These are phyloP conservation scores for Elysia crispata DNA, from an alignment of 2,888 invertebrate genomes.

Conservation along the genomic window DNA sequence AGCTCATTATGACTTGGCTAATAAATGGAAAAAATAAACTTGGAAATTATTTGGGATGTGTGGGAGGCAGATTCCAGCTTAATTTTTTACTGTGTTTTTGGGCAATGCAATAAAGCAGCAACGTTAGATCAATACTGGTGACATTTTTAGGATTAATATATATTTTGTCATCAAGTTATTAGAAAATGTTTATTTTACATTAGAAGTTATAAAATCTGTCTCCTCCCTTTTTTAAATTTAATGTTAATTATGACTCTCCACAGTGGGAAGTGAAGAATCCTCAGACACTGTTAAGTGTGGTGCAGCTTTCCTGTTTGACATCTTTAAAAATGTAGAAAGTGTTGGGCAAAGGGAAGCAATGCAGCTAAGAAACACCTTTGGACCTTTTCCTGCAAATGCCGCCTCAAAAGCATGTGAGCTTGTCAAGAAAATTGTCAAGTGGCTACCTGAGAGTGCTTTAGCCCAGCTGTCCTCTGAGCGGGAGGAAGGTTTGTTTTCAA, in stretches of 20 bases:
- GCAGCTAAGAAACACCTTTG: conserved; percentile 70
- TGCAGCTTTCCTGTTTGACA: conserved; percentile 70
- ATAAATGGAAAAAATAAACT: too few species aligned
- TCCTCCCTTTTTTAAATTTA: too few species aligned
- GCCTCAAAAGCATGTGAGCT: conserved; percentile 70
- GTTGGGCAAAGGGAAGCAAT: conserved; percentile 67
- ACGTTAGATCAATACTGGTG: too few species aligned
- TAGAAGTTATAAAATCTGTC: too few species aligned
- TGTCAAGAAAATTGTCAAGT: conserved; percentile 63
- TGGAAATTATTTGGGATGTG: too few species aligned
- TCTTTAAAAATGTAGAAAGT: conserved; percentile 64
- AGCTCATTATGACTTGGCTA: too few species aligned
- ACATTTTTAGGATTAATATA: too few species aligned
- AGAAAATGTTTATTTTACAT: too few species aligned
- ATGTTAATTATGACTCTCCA: neutral
- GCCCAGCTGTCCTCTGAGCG: conserved; percentile 42
- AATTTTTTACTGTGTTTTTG: too few species aligned
- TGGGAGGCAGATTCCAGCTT: too few species aligned
- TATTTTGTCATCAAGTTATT: too few species aligned
- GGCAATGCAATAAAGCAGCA: too few species aligned
- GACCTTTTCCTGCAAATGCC: conserved; percentile 72
- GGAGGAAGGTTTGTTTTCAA: conserved; percentile 40
- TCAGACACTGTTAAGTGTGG: conserved; percentile 69
- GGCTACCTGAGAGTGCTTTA: conserved; percentile 64
- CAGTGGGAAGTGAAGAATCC: conserved; percentile 67